Base-by-base conservation (phyloP, 2,888 invertebrate species). In the Papilio protenor region DNA sequence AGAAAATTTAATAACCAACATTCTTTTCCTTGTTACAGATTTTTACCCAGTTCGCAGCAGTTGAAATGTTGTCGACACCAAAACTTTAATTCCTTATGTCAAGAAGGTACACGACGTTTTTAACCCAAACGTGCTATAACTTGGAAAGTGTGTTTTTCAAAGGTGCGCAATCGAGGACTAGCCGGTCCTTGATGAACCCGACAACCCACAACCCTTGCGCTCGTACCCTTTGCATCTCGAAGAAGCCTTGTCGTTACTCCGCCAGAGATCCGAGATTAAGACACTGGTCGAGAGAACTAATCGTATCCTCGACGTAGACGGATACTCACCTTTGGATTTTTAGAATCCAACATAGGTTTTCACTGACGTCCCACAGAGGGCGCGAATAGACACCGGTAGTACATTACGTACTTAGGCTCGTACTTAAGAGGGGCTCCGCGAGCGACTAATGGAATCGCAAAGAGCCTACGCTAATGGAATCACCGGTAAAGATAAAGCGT, bases 181-280 rank as follows among this genome's bases (percentile, higher is more conserved):
- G 91, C 91, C 92, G 90, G 94, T 94, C 94, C 94, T 94, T 94
- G 94, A 94, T 94, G 94, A 93, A 92, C 92, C 88, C 94, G 91
- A 91, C 91, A 93, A 93, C 90, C 83, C 89, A 91, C 91, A 93
- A 94, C 90, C 94, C 92, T 87, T 91, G 91, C 90, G 91, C 93
- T 87, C 91, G 94, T 82, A 93, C 91, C 86, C 92, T 93, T 90
- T 92, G 90, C 83, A 91, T 92, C 84, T 91, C 93, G 79, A 93
- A 92, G 88, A 92, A 90, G 84, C 93, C 92, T 82, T 94, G 92
- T 90, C 91, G 94, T 82, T 95, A 95, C 86, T 95, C 95, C 71
- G 95, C 95, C 82, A 95, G 95, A 92, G 96, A 96, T 86, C 96
- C 96, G 81, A 95, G 95, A 86, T 95, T 95, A 95, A 96, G 95